A percentile compares a stretch with the other conserved stretches of the same genome.
Conservation (phyloP, 2,797 vertebrate genomes). For the Lutjanus argentimaculatus region DNA sequence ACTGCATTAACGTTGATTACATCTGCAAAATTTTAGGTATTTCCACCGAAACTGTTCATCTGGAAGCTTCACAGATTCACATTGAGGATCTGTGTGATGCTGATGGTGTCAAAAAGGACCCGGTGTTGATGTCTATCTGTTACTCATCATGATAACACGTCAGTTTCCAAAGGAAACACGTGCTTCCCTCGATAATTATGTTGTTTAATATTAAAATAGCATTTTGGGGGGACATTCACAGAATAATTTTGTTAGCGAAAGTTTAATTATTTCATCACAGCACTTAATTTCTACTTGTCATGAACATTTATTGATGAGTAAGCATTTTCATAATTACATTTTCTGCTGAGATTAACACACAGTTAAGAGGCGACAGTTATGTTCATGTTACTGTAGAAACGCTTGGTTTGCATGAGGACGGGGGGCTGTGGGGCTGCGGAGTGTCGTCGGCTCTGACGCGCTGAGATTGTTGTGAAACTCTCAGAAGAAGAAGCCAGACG, state of each 20-base stretch:
- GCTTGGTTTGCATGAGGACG: neutral
- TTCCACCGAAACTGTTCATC: neutral
- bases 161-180: neutral
- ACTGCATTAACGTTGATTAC: neutral
- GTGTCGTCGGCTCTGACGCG: neutral
- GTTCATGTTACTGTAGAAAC: neutral
- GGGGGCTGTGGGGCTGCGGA: neutral
- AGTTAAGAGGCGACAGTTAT: neutral
- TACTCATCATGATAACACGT: neutral
- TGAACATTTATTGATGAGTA: neutral
- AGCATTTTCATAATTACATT: constrained; percentile 9
- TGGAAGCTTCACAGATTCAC: neutral
- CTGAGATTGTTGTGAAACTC: constrained; percentile 10
- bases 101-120: too few species aligned
- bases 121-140: too few species aligned
- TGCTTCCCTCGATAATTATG: neutral
- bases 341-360: constrained; percentile 17
- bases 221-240: neutral
- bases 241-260: neutral
- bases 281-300: neutral
- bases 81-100: too few species aligned
- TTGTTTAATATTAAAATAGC: neutral
- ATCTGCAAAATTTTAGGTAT: neutral
- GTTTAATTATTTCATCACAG: neutral
- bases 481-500: neutral